Conservation (phyloP, 2,888 invertebrate genomes). For the Loripinus fragilis region DNA sequence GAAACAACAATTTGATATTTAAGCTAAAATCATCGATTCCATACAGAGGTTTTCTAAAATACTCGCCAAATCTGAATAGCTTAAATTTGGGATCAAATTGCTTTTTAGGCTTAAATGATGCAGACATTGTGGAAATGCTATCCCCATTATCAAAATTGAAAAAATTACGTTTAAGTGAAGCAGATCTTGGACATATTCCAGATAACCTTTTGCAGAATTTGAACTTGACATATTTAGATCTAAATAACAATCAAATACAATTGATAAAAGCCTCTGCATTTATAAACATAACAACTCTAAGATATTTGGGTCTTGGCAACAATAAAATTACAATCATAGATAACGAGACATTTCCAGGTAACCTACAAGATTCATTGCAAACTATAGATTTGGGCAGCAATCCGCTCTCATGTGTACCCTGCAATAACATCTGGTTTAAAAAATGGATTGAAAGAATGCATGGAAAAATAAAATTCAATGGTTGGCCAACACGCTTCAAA, state of each 20-base stretch:
- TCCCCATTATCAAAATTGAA: slow-evolving; percentile 8
- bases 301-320: slow-evolving; percentile 2
- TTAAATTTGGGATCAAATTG: slow-evolving; percentile 26
- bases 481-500: slow-evolving; percentile 28
- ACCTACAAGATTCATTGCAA: background rate
- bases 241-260: background rate
- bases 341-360: slow-evolving; percentile 14
- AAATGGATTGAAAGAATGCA: background rate
- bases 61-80: background rate
- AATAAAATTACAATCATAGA: slow-evolving; percentile 14
- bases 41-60: background rate
- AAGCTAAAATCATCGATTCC: background rate
- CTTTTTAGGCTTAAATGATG: background rate
- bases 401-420: slow-evolving; percentile 8
- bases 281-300: background rate
- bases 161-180: background rate
- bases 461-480: slow-evolving; percentile 10
- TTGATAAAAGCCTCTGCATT: background rate
- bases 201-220: background rate
- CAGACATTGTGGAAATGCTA: background rate
- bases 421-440: slow-evolving; percentile 25
- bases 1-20: slow-evolving; percentile 25
- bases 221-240: background rate
- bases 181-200: slow-evolving; percentile 23
- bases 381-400: slow-evolving; percentile 7